Conservation (phyloP, 2,113 vertebrate genomes). For the Platysteira castanea region DNA sequence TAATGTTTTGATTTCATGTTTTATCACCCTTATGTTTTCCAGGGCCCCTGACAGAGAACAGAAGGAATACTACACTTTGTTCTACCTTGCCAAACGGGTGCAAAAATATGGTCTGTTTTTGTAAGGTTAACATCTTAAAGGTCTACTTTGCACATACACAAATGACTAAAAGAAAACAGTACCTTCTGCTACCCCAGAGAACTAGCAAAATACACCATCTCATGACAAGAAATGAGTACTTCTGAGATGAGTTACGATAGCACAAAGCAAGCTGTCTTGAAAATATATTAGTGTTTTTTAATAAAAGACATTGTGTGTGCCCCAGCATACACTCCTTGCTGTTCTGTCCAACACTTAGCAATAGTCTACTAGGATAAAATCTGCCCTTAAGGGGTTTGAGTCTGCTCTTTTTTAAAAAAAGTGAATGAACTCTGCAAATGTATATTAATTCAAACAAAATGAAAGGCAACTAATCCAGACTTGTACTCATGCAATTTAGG, state of each 20-base stretch:
- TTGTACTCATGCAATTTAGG: neutral
- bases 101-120: neutral
- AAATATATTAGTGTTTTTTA: neutral
- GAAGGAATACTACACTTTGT: neutral
- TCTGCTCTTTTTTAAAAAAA: neutral
- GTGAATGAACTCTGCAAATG: neutral
- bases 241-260: neutral
- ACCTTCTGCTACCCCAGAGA: neutral
- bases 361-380: conserved; percentile 26
- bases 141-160: neutral
- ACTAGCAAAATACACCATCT: neutral
- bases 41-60: neutral
- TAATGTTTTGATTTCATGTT: neutral
- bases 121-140: neutral
- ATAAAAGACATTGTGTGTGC: neutral
- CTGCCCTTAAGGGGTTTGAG: conserved; percentile 10
- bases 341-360: neutral
- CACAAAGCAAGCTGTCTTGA: neutral
- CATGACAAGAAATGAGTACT: neutral
- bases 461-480: conserved; percentile 48
- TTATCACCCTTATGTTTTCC: neutral
- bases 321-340: neutral
- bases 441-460: conserved; percentile 11
- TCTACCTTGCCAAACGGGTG: neutral
- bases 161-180: neutral